Base-by-base conservation (phyloP, 2,113 vertebrate species). In the Cochlearius cochlearius region DNA sequence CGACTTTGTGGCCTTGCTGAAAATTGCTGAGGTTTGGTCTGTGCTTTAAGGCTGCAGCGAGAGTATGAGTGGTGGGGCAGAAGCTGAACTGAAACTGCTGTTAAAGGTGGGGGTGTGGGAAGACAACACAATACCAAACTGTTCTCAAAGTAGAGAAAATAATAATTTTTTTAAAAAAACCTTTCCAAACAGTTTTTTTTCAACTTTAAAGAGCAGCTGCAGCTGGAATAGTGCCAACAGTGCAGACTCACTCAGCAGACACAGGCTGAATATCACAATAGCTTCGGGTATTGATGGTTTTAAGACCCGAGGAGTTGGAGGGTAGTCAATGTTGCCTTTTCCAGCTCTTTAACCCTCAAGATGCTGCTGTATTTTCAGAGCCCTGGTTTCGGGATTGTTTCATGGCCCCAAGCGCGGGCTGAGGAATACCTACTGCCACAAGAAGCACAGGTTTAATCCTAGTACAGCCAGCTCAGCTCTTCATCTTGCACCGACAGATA, bases 201-300 rank as follows among this genome's bases (percentile, higher is more conserved):
- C 45, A 55, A 64, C 90, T 93, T 95, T 95, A 94, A 95, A 96
- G 76, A 96, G 74, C 95, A 97, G 95, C 95, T 97, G 96, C 76
- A 89, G 66, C 83, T 86, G 90, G 92, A 94, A 22, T 10, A 47
- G 22, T 72, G 97, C 96, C 96, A 95, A 41, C 36, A 49, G 69
- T 43, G 62, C 89, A 95, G 92, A 63, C 86, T 95, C 71, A 19
- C 75, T 94, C 74, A 81, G 76, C 84, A 96, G 92, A 95, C 86
- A 60, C 19, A 63, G 76, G n/a, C 91, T 82, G 91, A 95, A 87
- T 55, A 64, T 85, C 85, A 93, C 95, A 97, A 85, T 68, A 92
- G 81, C 86, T 94, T 91, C 0, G 10, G 38, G 67, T 94, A 94
- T 71, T 88, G 76, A 94, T 58, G 58, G 66, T 29, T 96, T 93